Evolutionary conservation across 1,140 invertebrate species (phyloP).

Genomic region (Thaumetopoea pityocampa): DNA sequence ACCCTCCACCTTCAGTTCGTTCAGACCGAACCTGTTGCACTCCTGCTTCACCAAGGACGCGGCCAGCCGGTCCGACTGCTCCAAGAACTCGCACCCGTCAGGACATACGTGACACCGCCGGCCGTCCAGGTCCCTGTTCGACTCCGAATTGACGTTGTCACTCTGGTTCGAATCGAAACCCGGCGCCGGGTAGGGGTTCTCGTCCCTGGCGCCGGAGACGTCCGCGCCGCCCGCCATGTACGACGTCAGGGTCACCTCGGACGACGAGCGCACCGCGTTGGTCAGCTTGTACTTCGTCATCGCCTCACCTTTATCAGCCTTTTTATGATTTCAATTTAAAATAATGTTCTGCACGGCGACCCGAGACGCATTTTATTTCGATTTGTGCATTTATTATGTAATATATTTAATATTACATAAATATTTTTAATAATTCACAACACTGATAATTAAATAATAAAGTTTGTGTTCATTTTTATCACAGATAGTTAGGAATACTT

Average conservation of each 20-base stretch:
- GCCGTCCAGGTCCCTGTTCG: slow-evolving; percentile 35
- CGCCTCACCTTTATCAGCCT: too few species aligned
- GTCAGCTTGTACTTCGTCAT: slow-evolving; percentile 75
- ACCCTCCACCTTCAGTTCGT: slow-evolving; percentile 55
- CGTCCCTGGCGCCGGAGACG: slow-evolving; percentile 24
- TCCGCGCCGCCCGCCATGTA: slow-evolving; percentile 57
- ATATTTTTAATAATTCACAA: too few species aligned
- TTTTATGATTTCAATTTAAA: slow-evolving; percentile 24
- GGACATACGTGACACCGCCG: slow-evolving; percentile 44
- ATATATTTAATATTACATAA: too few species aligned
- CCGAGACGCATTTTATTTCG: slow-evolving; percentile 48
- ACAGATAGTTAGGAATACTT: slow-evolving; percentile 18
- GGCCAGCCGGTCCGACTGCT: slow-evolving; percentile 39
- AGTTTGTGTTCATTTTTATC: slow-evolving; percentile 18
- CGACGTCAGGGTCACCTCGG: slow-evolving; percentile 68
- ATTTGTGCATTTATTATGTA: slow-evolving; percentile 10
- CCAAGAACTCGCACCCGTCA: slow-evolving; percentile 41
- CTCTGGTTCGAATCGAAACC: slow-evolving; percentile 40
- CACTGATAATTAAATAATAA: slow-evolving; percentile 8
- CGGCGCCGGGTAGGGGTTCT: slow-evolving; percentile 33
- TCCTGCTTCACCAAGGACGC: slow-evolving; percentile 43
- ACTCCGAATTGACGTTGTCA: slow-evolving; percentile 34
- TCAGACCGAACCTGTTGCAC: slow-evolving; percentile 51
- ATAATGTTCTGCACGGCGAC: slow-evolving; percentile 42
- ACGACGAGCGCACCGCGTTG: slow-evolving; percentile 49